These are phyloP conservation scores for Salarias fasciatus DNA, from an alignment of 2,797 vertebrate genomes.

Conservation along the genomic window DNA sequence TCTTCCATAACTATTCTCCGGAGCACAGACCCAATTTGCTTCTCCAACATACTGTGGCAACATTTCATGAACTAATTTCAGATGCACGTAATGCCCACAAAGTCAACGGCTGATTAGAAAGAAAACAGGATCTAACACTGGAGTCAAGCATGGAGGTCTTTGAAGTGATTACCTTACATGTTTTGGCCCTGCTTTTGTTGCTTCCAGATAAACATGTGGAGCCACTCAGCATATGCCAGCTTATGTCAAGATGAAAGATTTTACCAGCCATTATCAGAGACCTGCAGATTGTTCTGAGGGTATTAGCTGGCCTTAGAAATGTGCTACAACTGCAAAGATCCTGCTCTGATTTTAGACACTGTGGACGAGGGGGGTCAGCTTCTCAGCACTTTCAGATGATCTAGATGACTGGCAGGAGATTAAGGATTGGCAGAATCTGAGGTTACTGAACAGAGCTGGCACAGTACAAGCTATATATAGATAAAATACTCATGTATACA, in stretches of 20 bases:
- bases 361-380: slow-evolving; percentile 33
- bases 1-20: slow-evolving; percentile 49
- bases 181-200: slow-evolving; percentile 73
- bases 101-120: slow-evolving; percentile 77
- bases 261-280: slow-evolving; percentile 79
- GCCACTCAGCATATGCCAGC: slow-evolving; percentile 80
- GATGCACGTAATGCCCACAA: slow-evolving; percentile 68
- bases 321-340: slow-evolving; percentile 79
- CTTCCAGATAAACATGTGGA: slow-evolving; percentile 77
- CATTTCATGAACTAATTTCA: slow-evolving; percentile 70
- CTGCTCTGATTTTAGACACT: slow-evolving; percentile 63
- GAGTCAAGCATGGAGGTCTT: slow-evolving; percentile 73
- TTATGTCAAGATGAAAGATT: slow-evolving; percentile 83
- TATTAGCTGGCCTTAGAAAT: slow-evolving; percentile 73
- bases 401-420: slow-evolving; percentile 62
- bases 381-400: slow-evolving; percentile 71
- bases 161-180: slow-evolving; percentile 80
- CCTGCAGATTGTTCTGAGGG: slow-evolving; percentile 72
- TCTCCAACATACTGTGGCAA: slow-evolving; percentile 47
- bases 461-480: slow-evolving; percentile 10
- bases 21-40: slow-evolving; percentile 68
- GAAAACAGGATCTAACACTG: slow-evolving; percentile 70
- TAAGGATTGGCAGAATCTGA: slow-evolving; percentile 48
- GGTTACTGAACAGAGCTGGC: slow-evolving; percentile 40
- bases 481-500: slow-evolving; percentile 1